Percentiles rank a stretch among this genome's conserved stretches.
Conservation (phyloP, 2,888 invertebrate genomes). For the Pantelozetes paolii region DNA sequence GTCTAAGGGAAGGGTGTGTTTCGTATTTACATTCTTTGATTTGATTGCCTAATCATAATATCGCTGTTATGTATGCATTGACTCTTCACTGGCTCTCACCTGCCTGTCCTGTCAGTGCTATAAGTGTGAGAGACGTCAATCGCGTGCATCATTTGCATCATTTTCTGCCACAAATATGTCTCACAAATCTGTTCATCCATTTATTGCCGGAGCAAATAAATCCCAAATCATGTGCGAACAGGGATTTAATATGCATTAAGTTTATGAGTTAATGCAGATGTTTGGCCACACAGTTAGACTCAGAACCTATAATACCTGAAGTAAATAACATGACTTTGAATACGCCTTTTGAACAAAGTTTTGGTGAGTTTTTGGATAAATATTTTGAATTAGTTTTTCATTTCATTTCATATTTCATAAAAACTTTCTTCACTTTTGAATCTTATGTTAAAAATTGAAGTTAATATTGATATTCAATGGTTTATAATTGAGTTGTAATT, state of each 20-base stretch:
- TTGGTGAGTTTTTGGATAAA: too few relatives aligned
- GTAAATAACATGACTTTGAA: too few relatives aligned
- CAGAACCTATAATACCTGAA: not conserved
- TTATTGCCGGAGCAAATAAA: constrained; percentile 23
- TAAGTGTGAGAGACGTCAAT: constrained; percentile 9
- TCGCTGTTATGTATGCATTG: not conserved
- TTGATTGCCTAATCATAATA: constrained; percentile 6
- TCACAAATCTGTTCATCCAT: constrained; percentile 1
- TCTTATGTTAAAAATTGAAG: too few relatives aligned
- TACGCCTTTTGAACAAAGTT: too few relatives aligned
- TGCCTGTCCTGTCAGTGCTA: not conserved
- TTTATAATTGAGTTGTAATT: too few relatives aligned
- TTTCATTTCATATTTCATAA: too few relatives aligned
- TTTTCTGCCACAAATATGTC: constrained; percentile 23
- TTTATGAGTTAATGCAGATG: not conserved
- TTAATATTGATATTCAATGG: too few relatives aligned
- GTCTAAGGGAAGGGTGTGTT: constrained; percentile 19
- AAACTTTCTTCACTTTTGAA: too few relatives aligned
- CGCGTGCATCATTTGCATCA: constrained; percentile 26
- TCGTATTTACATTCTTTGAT: constrained; percentile 12
- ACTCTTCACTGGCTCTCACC: not conserved
- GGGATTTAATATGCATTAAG: constrained; percentile 27
- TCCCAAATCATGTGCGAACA: constrained; percentile 11
- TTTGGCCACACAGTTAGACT: not conserved
- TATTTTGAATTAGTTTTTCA: too few relatives aligned